phyloP scores from a whole-genome alignment of 1,140 invertebrate genomes.

The Sarcophaga peregrina region DNA sequence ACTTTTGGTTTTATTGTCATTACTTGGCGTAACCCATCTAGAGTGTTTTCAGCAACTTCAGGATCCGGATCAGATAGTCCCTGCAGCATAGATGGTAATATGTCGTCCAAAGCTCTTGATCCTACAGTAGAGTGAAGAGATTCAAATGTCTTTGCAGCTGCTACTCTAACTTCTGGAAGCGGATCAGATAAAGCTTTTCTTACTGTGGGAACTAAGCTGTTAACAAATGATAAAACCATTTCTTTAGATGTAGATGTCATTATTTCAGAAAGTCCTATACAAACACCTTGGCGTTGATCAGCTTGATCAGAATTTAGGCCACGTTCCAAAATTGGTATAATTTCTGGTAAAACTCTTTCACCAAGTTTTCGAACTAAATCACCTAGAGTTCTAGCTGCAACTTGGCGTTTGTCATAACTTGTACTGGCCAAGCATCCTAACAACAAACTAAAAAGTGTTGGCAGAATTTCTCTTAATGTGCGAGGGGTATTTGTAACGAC shows the following conservation, averaged over 20 bases:
- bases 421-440: constrained; percentile 94
- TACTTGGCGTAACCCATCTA: constrained; percentile 95
- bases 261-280: constrained; percentile 98
- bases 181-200: constrained; percentile 93
- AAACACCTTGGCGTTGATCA: constrained; percentile 97
- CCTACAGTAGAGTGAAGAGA: constrained; percentile 95
- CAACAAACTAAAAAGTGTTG: constrained; percentile 91
- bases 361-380: constrained; percentile 98
- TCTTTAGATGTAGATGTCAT: constrained; percentile 96
- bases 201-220: constrained; percentile 97
- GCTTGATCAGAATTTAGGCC: constrained; percentile 90
- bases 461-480: constrained; percentile 95
- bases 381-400: constrained; percentile 94
- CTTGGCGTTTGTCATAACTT: constrained; percentile 94
- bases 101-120: constrained; percentile 94
- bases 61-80: constrained; percentile 83
- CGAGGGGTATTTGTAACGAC: constrained; percentile 96
- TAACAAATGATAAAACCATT: constrained; percentile 93
- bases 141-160: constrained; percentile 97
- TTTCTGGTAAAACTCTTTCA: constrained; percentile 96
- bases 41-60: constrained; percentile 81
- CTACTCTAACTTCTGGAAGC: constrained; percentile 89
- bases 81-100: constrained; percentile 89
- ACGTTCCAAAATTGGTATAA: constrained; percentile 96
- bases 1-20: constrained; percentile 97